A percentile compares a stretch with the other conserved stretches of the same genome.
Evolutionary conservation across 2,113 vertebrate genomes (phyloP).

Genomic region (Cyphomyrus plagiostoma): DNA sequence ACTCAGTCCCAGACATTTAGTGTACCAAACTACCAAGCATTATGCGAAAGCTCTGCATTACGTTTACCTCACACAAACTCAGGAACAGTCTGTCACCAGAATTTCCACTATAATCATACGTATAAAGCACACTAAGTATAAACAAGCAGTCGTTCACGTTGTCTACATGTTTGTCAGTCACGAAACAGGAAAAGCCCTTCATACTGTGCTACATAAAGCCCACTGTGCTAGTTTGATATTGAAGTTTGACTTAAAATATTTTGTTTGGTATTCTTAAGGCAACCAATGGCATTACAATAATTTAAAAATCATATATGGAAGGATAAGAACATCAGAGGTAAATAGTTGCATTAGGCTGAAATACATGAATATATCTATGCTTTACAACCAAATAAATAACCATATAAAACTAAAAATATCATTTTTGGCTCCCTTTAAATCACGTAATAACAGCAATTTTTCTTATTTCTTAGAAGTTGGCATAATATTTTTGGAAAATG

Average conservation of each 20-base stretch:
- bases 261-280: conserved; percentile 61
- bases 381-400: conserved; percentile 20
- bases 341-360: conserved; percentile 8
- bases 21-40: neutral
- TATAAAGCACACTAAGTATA: neutral
- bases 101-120: neutral
- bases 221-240: conserved; percentile 45
- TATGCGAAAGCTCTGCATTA: neutral
- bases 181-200: conserved; percentile 28
- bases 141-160: conserved; percentile 30
- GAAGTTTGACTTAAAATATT: conserved; percentile 35
- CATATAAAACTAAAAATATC: neutral
- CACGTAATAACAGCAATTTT: neutral
- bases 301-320: conserved; percentile 28
- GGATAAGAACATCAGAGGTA: conserved; percentile 10
- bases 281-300: conserved; percentile 42
- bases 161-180: conserved; percentile 24
- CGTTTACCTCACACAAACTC: neutral
- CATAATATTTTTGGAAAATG: neutral
- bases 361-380: neutral
- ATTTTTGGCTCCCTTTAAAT: neutral
- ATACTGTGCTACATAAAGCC: conserved; percentile 54
- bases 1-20: neutral
- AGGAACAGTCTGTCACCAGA: neutral
- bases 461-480: neutral